phyloP scores from a whole-genome alignment of 2,888 invertebrate genomes.

The Drosophila siamana region DNA sequence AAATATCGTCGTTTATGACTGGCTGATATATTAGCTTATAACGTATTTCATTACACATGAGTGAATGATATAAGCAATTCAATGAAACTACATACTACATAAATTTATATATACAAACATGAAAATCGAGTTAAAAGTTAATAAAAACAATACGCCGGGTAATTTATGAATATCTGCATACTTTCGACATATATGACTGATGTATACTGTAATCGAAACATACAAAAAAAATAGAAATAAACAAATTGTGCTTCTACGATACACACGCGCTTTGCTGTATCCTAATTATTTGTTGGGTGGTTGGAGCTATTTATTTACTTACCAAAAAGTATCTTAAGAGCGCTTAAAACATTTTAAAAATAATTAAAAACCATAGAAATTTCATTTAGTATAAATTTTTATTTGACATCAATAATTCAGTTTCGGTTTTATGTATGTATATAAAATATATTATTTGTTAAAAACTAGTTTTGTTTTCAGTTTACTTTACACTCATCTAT shows the following conservation, averaged over 20 bases:
- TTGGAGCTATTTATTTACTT: neutral
- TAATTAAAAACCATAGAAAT: slow-evolving; percentile 18
- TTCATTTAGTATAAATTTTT: slow-evolving; percentile 76
- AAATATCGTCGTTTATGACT: neutral
- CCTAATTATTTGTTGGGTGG: neutral
- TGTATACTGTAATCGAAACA: slow-evolving; percentile 53
- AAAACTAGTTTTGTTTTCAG: slow-evolving; percentile 69
- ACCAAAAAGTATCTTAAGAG: neutral
- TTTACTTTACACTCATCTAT: slow-evolving; percentile 69
- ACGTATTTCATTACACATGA: slow-evolving; percentile 1
- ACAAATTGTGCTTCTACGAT: slow-evolving; percentile 58
- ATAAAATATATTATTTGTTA: slow-evolving; percentile 77
- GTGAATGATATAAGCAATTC: slow-evolving; percentile 3
- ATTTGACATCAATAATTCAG: slow-evolving; percentile 81
- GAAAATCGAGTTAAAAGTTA: slow-evolving; percentile 1
- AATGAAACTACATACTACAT: slow-evolving; percentile 28
- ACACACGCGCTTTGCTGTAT: slow-evolving; percentile 7
- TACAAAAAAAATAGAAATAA: slow-evolving; percentile 42
- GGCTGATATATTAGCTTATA: slow-evolving; percentile 3
- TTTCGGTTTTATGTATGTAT: slow-evolving; percentile 71
- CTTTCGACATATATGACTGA: slow-evolving; percentile 46
- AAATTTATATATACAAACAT: slow-evolving; percentile 17
- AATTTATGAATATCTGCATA: slow-evolving; percentile 28
- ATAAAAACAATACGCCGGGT: slow-evolving; percentile 22
- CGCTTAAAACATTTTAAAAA: neutral